These are phyloP conservation scores for Keiferia lycopersicella DNA, from an alignment of 2,888 invertebrate species.

Conservation along the genomic window DNA sequence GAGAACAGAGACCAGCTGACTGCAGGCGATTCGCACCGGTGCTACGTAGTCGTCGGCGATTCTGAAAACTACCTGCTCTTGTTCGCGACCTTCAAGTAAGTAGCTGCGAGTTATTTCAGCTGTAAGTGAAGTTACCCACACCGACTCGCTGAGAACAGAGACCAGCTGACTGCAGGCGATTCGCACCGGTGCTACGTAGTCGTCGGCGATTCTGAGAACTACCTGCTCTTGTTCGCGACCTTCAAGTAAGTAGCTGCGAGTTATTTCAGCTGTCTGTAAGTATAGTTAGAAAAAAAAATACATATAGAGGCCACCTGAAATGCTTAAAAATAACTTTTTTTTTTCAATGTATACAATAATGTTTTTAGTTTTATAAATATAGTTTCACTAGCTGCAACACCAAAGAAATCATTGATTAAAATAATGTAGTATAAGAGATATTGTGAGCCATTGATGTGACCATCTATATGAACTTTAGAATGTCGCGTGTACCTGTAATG, in stretches of 20 bases:
- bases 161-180: conserved; percentile 69
- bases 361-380: too few species aligned
- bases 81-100: conserved; percentile 80
- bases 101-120: not conserved
- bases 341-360: too few species aligned
- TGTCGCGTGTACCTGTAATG: too few species aligned
- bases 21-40: conserved; percentile 75
- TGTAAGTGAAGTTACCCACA: conserved; percentile 37
- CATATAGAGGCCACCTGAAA: too few species aligned
- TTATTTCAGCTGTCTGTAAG: not conserved
- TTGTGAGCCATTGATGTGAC: too few species aligned
- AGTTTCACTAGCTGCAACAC: too few species aligned
- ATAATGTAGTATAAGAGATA: too few species aligned
- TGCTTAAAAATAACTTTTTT: too few species aligned
- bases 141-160: conserved; percentile 65
- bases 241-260: conserved; percentile 72
- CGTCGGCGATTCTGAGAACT: conserved; percentile 84
- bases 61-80: conserved; percentile 82
- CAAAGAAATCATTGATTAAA: too few species aligned
- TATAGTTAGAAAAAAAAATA: too few species aligned
- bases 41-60: conserved; percentile 84
- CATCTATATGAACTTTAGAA: too few species aligned
- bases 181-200: conserved; percentile 81
- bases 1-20: conserved; percentile 69
- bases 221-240: conserved; percentile 78